Evolutionary conservation across 2,888 invertebrate genomes (phyloP).

Genomic region (Homarus gammarus): DNA sequence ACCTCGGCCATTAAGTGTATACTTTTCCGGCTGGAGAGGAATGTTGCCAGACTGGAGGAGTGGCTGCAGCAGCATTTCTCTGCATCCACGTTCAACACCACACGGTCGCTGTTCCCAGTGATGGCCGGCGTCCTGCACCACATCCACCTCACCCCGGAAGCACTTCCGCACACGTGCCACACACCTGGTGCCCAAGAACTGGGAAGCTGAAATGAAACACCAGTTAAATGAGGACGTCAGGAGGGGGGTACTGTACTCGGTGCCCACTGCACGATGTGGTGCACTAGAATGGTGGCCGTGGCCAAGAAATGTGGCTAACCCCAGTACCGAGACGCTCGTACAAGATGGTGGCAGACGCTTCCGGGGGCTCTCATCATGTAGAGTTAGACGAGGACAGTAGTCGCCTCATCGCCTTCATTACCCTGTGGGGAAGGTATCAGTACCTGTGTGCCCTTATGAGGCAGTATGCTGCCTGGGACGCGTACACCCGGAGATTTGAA

Average conservation of each 20-base stretch:
- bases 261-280: background rate
- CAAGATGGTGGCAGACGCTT: background rate
- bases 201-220: background rate
- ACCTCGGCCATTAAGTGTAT: background rate
- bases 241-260: background rate
- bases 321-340: background rate
- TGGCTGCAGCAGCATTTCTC: conserved; percentile 32
- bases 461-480: conserved; percentile 8
- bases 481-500: conserved; percentile 21
- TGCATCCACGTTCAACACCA: background rate
- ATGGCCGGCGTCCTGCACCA: conserved; percentile 12
- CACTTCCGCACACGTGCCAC: background rate
- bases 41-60: conserved; percentile 22
- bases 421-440: conserved; percentile 7
- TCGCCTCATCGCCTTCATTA: conserved; percentile 16
- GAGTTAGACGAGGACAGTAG: conserved; percentile 18
- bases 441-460: conserved; percentile 19
- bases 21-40: conserved; percentile 2
- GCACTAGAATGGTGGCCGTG: conserved; percentile 6
- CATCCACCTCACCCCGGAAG: conserved; percentile 4
- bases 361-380: conserved; percentile 7
- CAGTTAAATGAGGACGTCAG: conserved; percentile 11
- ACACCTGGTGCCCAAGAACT: conserved; percentile 16
- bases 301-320: conserved; percentile 1
- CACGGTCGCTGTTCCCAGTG: conserved; percentile 13